These are phyloP conservation scores for Anthophora plumipes DNA, from an alignment of 2,888 invertebrate species.

Conservation along the genomic window DNA sequence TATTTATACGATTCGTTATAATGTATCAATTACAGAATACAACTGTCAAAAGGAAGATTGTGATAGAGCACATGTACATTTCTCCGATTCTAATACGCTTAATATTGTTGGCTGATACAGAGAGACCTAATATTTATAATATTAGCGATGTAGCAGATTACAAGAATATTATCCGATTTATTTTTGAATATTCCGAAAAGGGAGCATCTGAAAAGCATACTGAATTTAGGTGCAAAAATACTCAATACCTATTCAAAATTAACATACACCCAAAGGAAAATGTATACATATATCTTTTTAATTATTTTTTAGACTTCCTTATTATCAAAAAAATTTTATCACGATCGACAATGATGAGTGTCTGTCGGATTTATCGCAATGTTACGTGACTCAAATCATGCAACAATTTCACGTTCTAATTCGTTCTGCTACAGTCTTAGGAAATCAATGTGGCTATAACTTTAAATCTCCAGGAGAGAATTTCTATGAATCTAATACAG, in stretches of 20 bases:
- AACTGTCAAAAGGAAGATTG: slow-evolving; percentile 57
- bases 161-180: slow-evolving; percentile 76
- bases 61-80: slow-evolving; percentile 86
- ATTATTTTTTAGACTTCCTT: slow-evolving; percentile 87
- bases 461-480: slow-evolving; percentile 74
- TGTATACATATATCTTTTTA: neutral
- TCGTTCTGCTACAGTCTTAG: slow-evolving; percentile 91
- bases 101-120: slow-evolving; percentile 85
- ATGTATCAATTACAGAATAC: slow-evolving; percentile 55
- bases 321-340: slow-evolving; percentile 88
- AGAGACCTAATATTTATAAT: slow-evolving; percentile 69
- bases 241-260: neutral
- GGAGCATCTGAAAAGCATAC: slow-evolving; percentile 78
- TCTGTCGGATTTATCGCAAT: slow-evolving; percentile 86
- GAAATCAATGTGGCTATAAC: slow-evolving; percentile 89
- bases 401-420: slow-evolving; percentile 93
- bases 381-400: slow-evolving; percentile 90
- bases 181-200: slow-evolving; percentile 79
- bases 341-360: slow-evolving; percentile 86
- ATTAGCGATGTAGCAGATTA: slow-evolving; percentile 73
- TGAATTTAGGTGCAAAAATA: slow-evolving; percentile 72
- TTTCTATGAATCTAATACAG: slow-evolving; percentile 75
- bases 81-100: slow-evolving; percentile 88
- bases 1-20: neutral
- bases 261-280: neutral